A percentile compares a stretch with the other conserved stretches of the same genome.
Evolutionary conservation across 2,888 invertebrate species (phyloP).

Genomic region (Zaprionus lineosus): DNA sequence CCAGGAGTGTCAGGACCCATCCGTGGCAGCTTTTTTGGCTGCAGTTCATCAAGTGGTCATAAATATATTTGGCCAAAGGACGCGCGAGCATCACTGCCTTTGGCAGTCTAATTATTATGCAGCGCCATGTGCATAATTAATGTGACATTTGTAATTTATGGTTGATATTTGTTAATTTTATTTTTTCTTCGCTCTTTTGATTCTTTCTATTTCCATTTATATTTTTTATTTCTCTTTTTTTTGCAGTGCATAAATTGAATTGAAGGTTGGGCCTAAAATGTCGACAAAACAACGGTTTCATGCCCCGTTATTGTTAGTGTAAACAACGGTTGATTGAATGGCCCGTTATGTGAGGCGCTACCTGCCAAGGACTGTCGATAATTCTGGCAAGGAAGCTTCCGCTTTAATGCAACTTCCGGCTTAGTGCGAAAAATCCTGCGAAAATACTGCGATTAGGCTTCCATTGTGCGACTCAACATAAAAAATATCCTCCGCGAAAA

Average conservation of each 20-base stretch:
- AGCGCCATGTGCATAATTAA: conserved; percentile 81
- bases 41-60: conserved; percentile 79
- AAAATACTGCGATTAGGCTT: conserved; percentile 60
- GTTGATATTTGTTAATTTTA: conserved; percentile 68
- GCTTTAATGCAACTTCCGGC: conserved; percentile 64
- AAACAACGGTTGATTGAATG: conserved; percentile 65
- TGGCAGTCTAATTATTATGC: conserved; percentile 73
- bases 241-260: conserved; percentile 49
- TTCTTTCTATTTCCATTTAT: too few relatives aligned
- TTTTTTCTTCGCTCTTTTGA: conserved; percentile 14
- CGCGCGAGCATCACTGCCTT: conserved; percentile 21
- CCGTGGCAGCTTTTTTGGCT: conserved; percentile 42
- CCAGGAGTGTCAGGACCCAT: too few relatives aligned
- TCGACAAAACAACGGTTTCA: conserved; percentile 80
- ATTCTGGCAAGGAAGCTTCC: conserved; percentile 16
- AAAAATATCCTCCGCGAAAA: conserved; percentile 50
- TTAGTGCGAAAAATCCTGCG: conserved; percentile 59
- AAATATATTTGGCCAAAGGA: conserved; percentile 58
- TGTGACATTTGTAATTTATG: conserved; percentile 80
- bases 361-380: conserved; percentile 21
- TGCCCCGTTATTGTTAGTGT: conserved; percentile 78
- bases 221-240: too few relatives aligned
- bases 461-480: conserved; percentile 42
- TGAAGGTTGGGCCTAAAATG: conserved; percentile 54
- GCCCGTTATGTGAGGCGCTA: too few relatives aligned